Percentiles rank a stretch among this genome's conserved stretches.
Conservation (phyloP, 2,113 vertebrate species). For the Channa argus region DNA sequence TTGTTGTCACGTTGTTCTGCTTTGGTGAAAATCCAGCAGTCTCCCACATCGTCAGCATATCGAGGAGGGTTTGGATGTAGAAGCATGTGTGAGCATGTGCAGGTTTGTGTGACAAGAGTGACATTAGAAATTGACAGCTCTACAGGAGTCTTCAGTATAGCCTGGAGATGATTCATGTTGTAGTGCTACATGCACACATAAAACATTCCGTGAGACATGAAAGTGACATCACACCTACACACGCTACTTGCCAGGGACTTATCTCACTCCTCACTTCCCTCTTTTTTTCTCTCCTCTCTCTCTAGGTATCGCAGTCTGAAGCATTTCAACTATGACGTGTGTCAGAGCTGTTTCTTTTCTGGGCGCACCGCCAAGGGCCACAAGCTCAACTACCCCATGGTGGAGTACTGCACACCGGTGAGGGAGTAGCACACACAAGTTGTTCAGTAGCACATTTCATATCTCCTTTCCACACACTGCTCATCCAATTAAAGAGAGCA, state of each 20-base stretch:
- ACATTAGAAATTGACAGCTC: conserved; percentile 26
- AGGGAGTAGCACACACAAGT: conserved; percentile 70
- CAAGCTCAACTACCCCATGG: conserved; percentile 98
- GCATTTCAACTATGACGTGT: conserved; percentile 99
- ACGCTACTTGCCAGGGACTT: conserved; percentile 9
- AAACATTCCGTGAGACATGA: conserved; percentile 12
- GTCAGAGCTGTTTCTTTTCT: conserved; percentile 99
- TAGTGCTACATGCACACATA: conserved; percentile 1
- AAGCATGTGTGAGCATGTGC: neutral
- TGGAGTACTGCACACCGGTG: conserved; percentile 98
- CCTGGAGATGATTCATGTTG: conserved; percentile 16
- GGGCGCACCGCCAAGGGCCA: conserved; percentile 98
- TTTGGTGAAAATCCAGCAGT: conserved; percentile 54
- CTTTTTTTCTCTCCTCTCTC: conserved; percentile 11
- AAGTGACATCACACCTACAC: conserved; percentile 21
- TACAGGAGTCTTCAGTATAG: neutral
- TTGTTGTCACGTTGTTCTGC: conserved; percentile 44
- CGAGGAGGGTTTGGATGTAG: neutral
- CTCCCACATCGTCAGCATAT: conserved; percentile 44
- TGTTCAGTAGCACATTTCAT: conserved; percentile 34
- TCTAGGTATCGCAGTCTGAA: conserved; percentile 96
- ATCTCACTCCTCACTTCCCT: conserved; percentile 5
- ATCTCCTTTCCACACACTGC: conserved; percentile 42
- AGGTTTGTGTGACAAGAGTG: neutral
- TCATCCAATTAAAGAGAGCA: conserved; percentile 49